Conservation (phyloP, 2,888 invertebrate species). For the Entomobrya multifasciata region DNA sequence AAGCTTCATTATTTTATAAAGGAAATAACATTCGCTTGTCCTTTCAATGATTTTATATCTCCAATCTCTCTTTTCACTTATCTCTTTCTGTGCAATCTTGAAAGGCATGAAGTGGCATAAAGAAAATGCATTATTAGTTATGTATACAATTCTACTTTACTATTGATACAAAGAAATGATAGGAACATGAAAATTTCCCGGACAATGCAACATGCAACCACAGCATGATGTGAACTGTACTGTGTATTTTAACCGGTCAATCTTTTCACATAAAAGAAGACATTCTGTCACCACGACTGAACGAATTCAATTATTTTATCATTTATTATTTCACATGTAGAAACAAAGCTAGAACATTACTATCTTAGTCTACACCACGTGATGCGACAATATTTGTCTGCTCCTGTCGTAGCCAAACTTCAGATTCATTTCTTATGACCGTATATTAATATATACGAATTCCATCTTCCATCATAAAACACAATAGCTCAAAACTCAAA, state of each 20-base stretch:
- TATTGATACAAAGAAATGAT: conserved; percentile 52
- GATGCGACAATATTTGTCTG: not conserved
- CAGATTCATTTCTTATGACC: too few species aligned
- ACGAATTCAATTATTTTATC: conserved; percentile 61
- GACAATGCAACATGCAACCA: conserved; percentile 40
- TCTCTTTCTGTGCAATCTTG: conserved; percentile 20
- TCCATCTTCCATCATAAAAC: too few species aligned
- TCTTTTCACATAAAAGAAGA: conserved; percentile 39
- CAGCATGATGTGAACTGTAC: not conserved
- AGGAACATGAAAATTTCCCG: conserved; percentile 27
- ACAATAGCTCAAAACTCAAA: too few species aligned
- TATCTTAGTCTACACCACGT: conserved; percentile 8
- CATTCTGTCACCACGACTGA: conserved; percentile 51
- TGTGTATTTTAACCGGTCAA: too few species aligned
- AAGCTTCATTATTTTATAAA: conserved; percentile 68
- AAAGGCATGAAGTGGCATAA: conserved; percentile 63
- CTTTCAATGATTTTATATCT: conserved; percentile 56
- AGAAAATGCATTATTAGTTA: conserved; percentile 55
- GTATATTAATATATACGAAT: too few species aligned
- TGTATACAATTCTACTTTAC: not conserved
- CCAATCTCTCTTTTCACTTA: conserved; percentile 41
- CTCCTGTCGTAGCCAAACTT: too few species aligned
- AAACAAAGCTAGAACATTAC: not conserved
- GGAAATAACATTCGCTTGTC: conserved; percentile 52
- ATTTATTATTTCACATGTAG: conserved; percentile 58